Evolutionary conservation across 2,888 invertebrate species (phyloP).

Genomic region (Mallateleia sp.): DNA sequence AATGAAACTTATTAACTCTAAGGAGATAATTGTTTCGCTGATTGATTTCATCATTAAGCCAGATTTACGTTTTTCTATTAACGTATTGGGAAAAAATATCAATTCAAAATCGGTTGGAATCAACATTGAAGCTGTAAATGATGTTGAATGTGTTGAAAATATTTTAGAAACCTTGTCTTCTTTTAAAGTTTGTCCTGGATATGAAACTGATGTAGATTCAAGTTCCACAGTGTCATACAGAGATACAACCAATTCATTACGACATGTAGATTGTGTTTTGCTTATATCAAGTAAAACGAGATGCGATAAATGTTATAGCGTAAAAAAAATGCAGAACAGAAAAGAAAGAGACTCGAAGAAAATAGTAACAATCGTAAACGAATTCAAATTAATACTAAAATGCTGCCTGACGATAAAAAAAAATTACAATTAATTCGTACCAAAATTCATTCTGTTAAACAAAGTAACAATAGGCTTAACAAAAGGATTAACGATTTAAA

Average conservation of each 20-base stretch:
- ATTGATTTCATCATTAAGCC: slow-evolving; percentile 1
- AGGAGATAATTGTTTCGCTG: too few species aligned
- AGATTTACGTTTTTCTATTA: slow-evolving; percentile 14
- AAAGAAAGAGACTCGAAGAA: background rate
- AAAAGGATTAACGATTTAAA: too few species aligned
- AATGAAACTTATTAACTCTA: too few species aligned
- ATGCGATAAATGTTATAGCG: slow-evolving; percentile 2
- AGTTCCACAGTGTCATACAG: too few species aligned
- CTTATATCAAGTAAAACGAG: background rate
- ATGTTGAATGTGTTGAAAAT: slow-evolving; percentile 1
- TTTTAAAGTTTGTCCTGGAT: slow-evolving; percentile 1
- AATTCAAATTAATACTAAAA: too few species aligned
- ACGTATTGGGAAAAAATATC: slow-evolving; percentile 8
- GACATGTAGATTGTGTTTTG: background rate
- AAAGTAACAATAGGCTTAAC: too few species aligned
- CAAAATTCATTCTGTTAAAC: too few species aligned
- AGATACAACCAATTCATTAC: background rate
- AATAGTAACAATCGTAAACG: background rate
- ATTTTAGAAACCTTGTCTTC: background rate
- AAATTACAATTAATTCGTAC: too few species aligned
- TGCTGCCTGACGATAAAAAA: too few species aligned
- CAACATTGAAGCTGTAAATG: background rate
- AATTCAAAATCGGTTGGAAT: background rate
- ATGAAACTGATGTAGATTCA: background rate
- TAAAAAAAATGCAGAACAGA: background rate